Conservation (phyloP, 2,797 vertebrate genomes). For the Apogon hyalosoma region DNA sequence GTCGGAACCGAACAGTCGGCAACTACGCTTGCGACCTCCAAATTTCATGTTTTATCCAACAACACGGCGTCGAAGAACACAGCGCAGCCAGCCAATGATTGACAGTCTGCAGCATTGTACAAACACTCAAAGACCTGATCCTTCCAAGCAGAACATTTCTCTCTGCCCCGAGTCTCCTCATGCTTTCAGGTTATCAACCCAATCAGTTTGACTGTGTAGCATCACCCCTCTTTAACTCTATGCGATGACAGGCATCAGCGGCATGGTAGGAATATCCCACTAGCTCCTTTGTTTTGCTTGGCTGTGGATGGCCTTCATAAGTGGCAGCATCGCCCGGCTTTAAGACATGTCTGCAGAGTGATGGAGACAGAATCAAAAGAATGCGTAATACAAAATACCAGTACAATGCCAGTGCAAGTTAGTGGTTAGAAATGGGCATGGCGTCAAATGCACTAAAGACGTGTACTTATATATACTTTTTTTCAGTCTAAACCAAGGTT, state of each 20-base stretch:
- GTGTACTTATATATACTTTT: no score
- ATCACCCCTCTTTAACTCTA: constrained; percentile 44
- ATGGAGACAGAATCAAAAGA: constrained; percentile 12
- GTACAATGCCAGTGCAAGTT: neutral
- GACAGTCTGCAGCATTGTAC: constrained; percentile 44
- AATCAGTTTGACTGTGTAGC: constrained; percentile 52
- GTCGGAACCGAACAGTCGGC: neutral
- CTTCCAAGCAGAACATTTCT: constrained; percentile 49
- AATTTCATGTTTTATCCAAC: constrained; percentile 27
- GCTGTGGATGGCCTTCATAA: constrained; percentile 50
- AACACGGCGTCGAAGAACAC: constrained; percentile 21
- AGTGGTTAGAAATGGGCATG: neutral
- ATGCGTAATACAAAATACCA: neutral
- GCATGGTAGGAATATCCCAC: constrained; percentile 55
- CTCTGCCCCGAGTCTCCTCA: constrained; percentile 39
- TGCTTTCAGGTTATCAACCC: constrained; percentile 46
- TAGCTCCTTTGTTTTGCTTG: constrained; percentile 46
- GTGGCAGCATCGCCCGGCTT: constrained; percentile 29
- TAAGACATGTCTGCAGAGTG: constrained; percentile 29
- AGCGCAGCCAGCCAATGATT: constrained; percentile 24
- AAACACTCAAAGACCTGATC: constrained; percentile 34
- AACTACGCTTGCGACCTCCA: constrained; percentile 21
- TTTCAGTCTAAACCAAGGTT: no score
- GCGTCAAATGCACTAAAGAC: no score
- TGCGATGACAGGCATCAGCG: constrained; percentile 57